Conservation (phyloP, 2,888 invertebrate species). For the Esperia sulphurella region DNA sequence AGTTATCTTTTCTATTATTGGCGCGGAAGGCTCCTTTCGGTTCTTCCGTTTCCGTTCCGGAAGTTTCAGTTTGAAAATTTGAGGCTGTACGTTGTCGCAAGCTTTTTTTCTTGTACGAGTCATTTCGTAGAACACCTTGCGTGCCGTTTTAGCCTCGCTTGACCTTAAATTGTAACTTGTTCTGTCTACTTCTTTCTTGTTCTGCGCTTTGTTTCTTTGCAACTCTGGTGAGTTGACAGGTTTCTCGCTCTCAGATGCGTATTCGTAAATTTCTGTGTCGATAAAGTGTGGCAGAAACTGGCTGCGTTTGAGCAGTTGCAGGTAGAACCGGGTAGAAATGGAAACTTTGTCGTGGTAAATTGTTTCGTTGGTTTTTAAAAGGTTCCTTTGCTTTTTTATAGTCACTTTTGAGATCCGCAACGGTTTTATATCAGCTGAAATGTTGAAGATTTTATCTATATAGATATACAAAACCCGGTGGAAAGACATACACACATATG, state of each 20-base stretch:
- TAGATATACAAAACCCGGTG: too few species aligned
- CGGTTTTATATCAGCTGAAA: slow-evolving; percentile 43
- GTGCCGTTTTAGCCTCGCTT: slow-evolving; percentile 51
- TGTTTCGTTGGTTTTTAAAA: slow-evolving; percentile 61
- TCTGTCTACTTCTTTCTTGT: slow-evolving; percentile 43
- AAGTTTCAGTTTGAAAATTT: slow-evolving; percentile 12
- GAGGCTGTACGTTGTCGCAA: slow-evolving; percentile 18
- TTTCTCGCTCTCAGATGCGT: slow-evolving; percentile 63
- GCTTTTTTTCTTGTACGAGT: slow-evolving; percentile 31
- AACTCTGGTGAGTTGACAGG: slow-evolving; percentile 36
- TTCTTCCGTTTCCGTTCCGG: slow-evolving; percentile 28
- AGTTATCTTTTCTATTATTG: slow-evolving; percentile 65
- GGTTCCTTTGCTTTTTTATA: slow-evolving; percentile 47
- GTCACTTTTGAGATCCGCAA: slow-evolving; percentile 35
- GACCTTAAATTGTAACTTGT: slow-evolving; percentile 60
- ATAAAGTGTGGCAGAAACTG: slow-evolving; percentile 58
- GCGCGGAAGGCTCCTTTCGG: slow-evolving; percentile 52
- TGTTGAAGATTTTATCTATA: neutral
- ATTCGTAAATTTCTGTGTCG: slow-evolving; percentile 56
- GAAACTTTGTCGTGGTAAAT: slow-evolving; percentile 68
- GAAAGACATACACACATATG: too few species aligned
- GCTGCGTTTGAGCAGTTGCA: slow-evolving; percentile 61
- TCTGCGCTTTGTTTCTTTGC: slow-evolving; percentile 25
- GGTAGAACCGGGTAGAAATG: slow-evolving; percentile 63
- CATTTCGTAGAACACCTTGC: slow-evolving; percentile 47